Conservation (phyloP, 2,113 vertebrate genomes). For the Atherinomorus stipes region DNA sequence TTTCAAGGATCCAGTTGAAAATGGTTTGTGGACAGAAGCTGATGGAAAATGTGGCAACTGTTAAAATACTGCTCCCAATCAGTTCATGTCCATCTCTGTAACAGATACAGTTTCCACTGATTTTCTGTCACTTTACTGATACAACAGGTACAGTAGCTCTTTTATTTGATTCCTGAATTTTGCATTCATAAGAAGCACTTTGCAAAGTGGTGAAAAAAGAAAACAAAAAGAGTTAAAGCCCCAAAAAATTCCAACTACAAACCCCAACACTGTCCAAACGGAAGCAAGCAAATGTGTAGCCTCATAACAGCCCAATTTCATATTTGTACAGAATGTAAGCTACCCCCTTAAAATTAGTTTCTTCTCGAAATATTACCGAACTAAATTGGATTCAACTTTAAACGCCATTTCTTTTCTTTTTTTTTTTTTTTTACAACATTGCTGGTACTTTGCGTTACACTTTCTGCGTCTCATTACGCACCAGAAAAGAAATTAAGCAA, state of each 20-base stretch:
- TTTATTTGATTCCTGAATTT: not conserved
- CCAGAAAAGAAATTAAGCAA: not conserved
- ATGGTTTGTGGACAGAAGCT: not conserved
- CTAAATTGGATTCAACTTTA: no score
- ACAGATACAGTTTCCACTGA: not conserved
- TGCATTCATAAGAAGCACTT: not conserved
- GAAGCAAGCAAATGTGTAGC: no score
- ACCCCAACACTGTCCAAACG: not conserved
- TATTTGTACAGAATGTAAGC: not conserved
- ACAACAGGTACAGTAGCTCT: not conserved
- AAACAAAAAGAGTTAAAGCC: no score
- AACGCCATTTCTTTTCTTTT: no score
- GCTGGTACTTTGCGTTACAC: not conserved
- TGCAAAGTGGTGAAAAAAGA: not conserved
- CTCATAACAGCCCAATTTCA: no score
- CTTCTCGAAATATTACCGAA: not conserved
- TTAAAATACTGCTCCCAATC: not conserved
- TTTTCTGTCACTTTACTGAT: not conserved
- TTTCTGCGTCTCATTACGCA: not conserved
- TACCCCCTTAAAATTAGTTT: not conserved
- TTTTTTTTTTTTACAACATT: no score
- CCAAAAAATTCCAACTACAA: no score
- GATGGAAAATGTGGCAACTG: not conserved
- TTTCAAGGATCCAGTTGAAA: not conserved
- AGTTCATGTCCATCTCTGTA: not conserved